Evolutionary conservation across 2,113 vertebrate genomes (phyloP), one percentile per base, ranked within the genome.

Genomic region (Halichoerus grypus): DNA sequence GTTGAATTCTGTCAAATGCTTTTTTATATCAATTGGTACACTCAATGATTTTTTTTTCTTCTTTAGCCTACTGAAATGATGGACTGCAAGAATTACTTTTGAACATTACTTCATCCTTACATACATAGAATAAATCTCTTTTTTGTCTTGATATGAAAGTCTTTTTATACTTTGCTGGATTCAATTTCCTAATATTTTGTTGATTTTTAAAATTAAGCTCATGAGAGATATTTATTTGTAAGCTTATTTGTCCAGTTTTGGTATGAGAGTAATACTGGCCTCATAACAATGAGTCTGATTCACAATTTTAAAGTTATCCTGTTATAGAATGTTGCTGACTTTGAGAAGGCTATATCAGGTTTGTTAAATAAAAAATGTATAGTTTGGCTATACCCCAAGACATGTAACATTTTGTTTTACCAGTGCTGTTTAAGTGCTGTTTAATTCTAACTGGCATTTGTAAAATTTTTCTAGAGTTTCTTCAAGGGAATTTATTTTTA

Each of bases 401-500:
- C 24, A 65, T 88, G 24, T 55, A 84, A 74, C 63, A 81, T 93
- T 91, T 85, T 53, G 4, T 63, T 82, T 94, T 82, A 91, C 15
- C 71, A 63, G 15, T 49, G 26, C 26, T 74, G 36, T 96, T 86
- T 81, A 81, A 63, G 14, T 39, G 26, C 26, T 74, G 36, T 96
- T 86, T 81, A 82, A 96, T 87, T 97, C 7, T 90, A 77, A 90
- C 39, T 65, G 63, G 33, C 72, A 94, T 59, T 94, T 77, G 71
- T 76, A 77, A 49, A 93, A 80, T 72, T 69, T 89, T 84, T 85
- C 49, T 88, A 86, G 21, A 83, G 63, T 96, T 87, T 74, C 28
- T 88, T 90, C 87, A 49, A 63, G 55, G 14, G 69, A 87, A 31
- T 87, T 85, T 94, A 88, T 85, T 96, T 92, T 96, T 93, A 79